Percentiles rank a stretch among this genome's conserved stretches.
phyloP scores from a whole-genome alignment of 2,797 vertebrate species.

The Myioborus melanocephalus region DNA sequence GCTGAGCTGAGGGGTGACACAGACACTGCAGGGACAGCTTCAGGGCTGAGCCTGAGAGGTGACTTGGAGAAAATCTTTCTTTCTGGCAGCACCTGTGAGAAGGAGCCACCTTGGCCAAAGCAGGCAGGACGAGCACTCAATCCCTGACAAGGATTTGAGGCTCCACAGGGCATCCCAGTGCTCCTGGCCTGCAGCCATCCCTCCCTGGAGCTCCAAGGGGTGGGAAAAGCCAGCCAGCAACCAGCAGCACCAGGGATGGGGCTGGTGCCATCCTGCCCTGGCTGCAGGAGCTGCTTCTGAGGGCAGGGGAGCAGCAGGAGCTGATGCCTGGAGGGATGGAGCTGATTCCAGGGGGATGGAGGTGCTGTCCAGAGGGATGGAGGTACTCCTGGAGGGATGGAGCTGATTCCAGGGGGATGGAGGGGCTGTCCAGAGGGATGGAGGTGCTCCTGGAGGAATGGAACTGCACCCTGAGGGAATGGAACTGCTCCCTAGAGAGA shows the following conservation, averaged over 20 bases:
- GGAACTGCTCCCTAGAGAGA: background rate
- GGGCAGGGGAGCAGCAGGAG: accelerated
- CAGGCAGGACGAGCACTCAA: too few species aligned
- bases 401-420: background rate
- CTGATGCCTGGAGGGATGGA: background rate
- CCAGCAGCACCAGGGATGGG: background rate
- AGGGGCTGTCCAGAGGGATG: background rate
- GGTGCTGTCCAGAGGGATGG: background rate
- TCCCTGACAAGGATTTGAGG: too few species aligned
- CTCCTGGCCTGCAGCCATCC: too few species aligned
- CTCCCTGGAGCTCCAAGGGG: too few species aligned
- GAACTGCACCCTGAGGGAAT: background rate
- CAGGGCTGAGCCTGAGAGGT: background rate
- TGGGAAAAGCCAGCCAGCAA: background rate
- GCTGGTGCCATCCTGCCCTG: background rate
- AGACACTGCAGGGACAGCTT: background rate
- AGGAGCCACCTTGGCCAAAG: too few species aligned
- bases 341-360: too few species aligned
- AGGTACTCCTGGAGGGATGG: background rate
- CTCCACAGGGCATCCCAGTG: too few species aligned
- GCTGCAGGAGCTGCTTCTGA: background rate
- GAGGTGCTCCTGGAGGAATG: background rate
- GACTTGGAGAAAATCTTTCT: background rate
- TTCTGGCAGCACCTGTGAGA: too few species aligned
- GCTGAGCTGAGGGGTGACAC: background rate